Evolutionary conservation across 2,888 invertebrate species (phyloP).

Genomic region (Lochmaea capreae): DNA sequence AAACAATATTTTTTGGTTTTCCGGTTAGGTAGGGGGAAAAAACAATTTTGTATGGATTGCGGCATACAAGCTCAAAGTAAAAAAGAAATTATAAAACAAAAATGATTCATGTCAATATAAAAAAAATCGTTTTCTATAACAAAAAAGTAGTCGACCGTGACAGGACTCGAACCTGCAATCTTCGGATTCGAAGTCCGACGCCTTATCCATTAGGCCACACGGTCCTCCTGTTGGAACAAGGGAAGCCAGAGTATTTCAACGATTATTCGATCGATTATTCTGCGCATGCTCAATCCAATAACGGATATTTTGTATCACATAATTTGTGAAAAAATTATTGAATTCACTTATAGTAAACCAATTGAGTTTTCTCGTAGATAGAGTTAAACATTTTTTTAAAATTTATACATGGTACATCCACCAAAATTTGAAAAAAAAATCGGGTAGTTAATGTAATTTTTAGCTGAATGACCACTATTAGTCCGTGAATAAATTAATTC

Average conservation of each 20-base stretch:
- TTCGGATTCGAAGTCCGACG: slow-evolving; percentile 75
- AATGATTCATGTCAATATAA: not conserved
- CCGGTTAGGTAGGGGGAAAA: too few species aligned
- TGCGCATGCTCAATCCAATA: not conserved
- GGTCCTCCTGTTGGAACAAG: slow-evolving; percentile 59
- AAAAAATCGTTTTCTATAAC: not conserved
- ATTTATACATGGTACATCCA: not conserved
- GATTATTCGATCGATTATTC: not conserved
- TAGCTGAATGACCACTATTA: not conserved
- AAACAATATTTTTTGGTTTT: too few species aligned
- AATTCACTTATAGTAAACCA: not conserved
- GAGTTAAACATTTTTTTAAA: too few species aligned
- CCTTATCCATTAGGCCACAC: slow-evolving; percentile 79
- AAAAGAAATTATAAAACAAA: not conserved
- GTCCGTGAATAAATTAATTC: not conserved
- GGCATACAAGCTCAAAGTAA: too few species aligned
- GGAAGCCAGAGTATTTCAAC: not conserved
- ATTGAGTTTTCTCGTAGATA: too few species aligned
- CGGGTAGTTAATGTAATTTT: not conserved
- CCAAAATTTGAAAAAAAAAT: not conserved
- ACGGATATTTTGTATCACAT: not conserved
- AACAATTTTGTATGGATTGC: too few species aligned
- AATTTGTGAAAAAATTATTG: not conserved
- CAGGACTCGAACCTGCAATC: slow-evolving; percentile 73
- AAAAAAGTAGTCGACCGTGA: slow-evolving; percentile 65